These are phyloP conservation scores for Prunella fulvescens DNA, from an alignment of 2,113 vertebrate genomes.

Conservation along the genomic window DNA sequence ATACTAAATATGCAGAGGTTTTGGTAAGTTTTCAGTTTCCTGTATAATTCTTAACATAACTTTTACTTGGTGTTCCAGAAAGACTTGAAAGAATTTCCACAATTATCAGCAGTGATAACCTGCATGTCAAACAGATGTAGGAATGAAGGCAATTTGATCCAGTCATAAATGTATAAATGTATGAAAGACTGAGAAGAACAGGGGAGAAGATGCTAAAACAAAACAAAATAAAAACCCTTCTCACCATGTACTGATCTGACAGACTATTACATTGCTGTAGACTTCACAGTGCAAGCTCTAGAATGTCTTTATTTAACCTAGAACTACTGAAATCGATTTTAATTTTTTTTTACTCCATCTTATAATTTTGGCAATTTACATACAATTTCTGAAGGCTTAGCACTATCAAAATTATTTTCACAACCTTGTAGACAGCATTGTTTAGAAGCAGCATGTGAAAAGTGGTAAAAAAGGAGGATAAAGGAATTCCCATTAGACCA, in stretches of 20 bases:
- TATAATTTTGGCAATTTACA: not conserved
- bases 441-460: not conserved
- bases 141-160: not conserved
- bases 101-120: not conserved
- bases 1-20: not conserved
- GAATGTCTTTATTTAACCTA: not conserved
- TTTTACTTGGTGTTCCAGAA: not conserved
- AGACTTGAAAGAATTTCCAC: not conserved
- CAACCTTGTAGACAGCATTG: not conserved
- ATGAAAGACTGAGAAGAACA: not conserved
- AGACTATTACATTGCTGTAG: not conserved
- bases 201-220: not conserved
- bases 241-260: not conserved
- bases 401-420: not conserved
- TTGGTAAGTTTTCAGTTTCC: not conserved
- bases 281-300: not conserved
- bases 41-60: not conserved
- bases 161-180: rapidly evolving
- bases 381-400: not conserved
- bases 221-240: not conserved
- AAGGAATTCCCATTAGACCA: not conserved
- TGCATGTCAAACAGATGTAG: not conserved
- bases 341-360: not conserved
- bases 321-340: not conserved
- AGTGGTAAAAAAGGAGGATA: not conserved